These are phyloP conservation scores for Schizothorax lantsangensis DNA, from an alignment of 2,797 vertebrate genomes.

Conservation along the genomic window DNA sequence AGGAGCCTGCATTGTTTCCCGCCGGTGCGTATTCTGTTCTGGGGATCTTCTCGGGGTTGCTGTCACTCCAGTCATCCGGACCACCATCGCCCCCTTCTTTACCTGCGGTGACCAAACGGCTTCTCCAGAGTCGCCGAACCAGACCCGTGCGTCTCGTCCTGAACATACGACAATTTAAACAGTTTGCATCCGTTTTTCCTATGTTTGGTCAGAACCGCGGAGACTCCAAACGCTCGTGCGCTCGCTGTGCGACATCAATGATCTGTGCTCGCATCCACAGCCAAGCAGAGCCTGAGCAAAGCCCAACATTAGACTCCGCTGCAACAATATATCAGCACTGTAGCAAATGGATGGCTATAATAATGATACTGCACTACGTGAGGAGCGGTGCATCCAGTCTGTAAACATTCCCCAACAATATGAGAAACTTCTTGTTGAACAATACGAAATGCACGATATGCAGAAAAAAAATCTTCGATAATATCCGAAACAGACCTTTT, in stretches of 20 bases:
- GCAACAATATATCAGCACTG: constrained; percentile 61
- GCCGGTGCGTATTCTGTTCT: constrained; percentile 73
- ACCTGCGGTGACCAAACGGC: constrained; percentile 87
- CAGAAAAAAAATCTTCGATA: background rate
- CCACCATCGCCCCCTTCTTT: constrained; percentile 81
- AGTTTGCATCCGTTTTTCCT: constrained; percentile 74
- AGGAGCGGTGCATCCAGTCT: constrained; percentile 61
- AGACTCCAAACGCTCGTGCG: constrained; percentile 76
- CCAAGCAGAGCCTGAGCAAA: constrained; percentile 71
- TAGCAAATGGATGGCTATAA: constrained; percentile 62
- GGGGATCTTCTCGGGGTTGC: constrained; percentile 77
- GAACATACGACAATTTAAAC: constrained; percentile 94
- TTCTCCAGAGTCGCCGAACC: constrained; percentile 98
- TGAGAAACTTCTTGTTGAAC: constrained; percentile 54
- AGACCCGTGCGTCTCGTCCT: constrained; percentile 97
- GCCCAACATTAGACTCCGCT: constrained; percentile 76
- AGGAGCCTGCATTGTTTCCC: constrained; percentile 44
- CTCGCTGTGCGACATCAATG: constrained; percentile 69
- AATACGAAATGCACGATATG: background rate
- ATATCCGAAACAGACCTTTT: background rate
- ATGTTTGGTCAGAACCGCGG: constrained; percentile 74
- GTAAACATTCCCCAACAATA: constrained; percentile 55
- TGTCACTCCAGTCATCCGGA: constrained; percentile 70
- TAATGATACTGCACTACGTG: constrained; percentile 41
- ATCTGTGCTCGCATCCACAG: constrained; percentile 73